A percentile compares a stretch with the other conserved stretches of the same genome.
Conservation (phyloP, 2,888 invertebrate genomes). For the Chymomyza amoena region DNA sequence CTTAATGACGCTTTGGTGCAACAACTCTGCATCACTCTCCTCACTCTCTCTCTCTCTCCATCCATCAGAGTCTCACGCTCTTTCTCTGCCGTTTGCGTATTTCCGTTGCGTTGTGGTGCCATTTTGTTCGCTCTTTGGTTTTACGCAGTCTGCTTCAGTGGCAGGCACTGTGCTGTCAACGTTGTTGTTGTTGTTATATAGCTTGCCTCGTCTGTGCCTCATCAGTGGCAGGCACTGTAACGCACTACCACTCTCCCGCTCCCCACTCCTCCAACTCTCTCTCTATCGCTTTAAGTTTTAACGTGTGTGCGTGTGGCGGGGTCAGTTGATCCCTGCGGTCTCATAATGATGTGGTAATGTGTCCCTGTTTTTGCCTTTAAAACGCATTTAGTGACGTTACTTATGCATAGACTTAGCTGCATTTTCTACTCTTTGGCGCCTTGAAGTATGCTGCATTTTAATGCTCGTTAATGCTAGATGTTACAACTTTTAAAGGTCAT, state of each 20-base stretch:
- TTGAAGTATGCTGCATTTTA: conserved; percentile 17
- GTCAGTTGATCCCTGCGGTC: conserved; percentile 68
- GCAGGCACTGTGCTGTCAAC: not conserved
- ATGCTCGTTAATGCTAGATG: too few species aligned
- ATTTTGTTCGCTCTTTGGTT: conserved; percentile 38
- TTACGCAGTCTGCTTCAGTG: not conserved
- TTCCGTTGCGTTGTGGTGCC: conserved; percentile 38
- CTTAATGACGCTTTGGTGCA: conserved; percentile 69
- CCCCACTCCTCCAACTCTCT: not conserved
- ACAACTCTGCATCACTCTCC: conserved; percentile 5
- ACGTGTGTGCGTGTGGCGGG: conserved; percentile 30
- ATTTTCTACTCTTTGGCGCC: conserved; percentile 33
- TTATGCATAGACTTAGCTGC: conserved; percentile 28
- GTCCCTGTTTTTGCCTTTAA: conserved; percentile 40
- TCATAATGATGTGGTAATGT: conserved; percentile 75
- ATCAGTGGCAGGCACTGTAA: not conserved
- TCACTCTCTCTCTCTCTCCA: not conserved
- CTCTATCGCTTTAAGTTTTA: not conserved
- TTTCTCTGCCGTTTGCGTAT: conserved; percentile 25
- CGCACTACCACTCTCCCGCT: conserved; percentile 5
- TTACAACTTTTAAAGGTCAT: too few species aligned
- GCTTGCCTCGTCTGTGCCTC: not conserved
- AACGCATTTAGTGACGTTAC: conserved; percentile 35
- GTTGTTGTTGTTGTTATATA: not conserved
- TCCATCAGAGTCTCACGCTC: not conserved